A percentile compares a stretch with the other conserved stretches of the same genome.
These are phyloP conservation scores for Lepus timidus DNA, from an alignment of 2,113 vertebrate species.

Conservation along the genomic window DNA sequence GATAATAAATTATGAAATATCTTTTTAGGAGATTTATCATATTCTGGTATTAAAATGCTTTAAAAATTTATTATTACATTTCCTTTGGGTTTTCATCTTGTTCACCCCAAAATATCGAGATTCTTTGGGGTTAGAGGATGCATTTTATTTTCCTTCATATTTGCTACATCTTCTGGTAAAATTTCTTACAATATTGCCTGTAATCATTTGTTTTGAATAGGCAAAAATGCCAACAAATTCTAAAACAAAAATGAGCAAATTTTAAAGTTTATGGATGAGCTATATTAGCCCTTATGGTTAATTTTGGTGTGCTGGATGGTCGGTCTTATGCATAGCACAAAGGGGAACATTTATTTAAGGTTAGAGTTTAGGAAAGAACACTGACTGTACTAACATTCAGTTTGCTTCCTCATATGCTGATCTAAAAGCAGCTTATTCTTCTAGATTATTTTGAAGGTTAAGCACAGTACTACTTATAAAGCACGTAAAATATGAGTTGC, in stretches of 20 bases:
- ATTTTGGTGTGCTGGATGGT: neutral
- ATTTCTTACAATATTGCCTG: neutral
- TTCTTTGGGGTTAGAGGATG: neutral
- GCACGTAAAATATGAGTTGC: neutral
- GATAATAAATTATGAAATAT: neutral
- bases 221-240: neutral
- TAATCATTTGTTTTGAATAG: neutral
- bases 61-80: neutral
- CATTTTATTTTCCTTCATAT: neutral
- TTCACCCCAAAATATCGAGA: neutral
- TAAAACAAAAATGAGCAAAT: neutral
- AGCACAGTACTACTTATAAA: neutral
- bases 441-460: neutral
- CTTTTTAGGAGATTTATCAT: neutral
- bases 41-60: neutral
- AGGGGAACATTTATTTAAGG: neutral
- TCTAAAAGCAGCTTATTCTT: neutral
- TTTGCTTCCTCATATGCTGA: neutral
- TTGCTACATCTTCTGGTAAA: neutral
- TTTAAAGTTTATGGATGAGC: neutral
- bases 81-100: neutral
- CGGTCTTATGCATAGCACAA: neutral
- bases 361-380: neutral
- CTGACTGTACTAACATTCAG: neutral
- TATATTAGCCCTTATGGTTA: neutral